phyloP scores from a whole-genome alignment of 2,888 invertebrate genomes.

The Thysanoteuthis rhombus region DNA sequence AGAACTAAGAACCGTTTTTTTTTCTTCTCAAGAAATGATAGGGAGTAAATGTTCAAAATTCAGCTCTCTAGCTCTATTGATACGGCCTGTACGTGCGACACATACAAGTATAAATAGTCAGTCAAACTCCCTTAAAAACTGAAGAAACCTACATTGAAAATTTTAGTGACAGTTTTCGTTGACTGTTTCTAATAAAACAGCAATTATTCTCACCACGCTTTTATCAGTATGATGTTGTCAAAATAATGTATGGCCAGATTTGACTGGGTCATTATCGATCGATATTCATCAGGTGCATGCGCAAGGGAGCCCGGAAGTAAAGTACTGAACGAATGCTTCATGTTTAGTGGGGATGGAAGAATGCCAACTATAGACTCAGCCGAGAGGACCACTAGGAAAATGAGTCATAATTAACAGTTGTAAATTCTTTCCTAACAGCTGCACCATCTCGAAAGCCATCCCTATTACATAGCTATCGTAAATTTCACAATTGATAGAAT shows the following conservation, averaged over 20 bases:
- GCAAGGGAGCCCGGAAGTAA: neutral
- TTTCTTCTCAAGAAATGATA: no score
- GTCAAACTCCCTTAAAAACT: no score
- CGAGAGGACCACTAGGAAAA: neutral
- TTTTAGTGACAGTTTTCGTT: no score
- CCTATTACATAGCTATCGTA: neutral
- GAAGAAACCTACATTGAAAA: no score
- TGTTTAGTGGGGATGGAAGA: neutral
- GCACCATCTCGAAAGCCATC: neutral
- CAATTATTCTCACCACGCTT: no score
- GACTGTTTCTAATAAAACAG: no score
- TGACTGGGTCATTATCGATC: neutral
- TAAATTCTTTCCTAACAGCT: neutral
- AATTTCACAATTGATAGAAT: no score
- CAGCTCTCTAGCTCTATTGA: no score
- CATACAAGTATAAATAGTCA: no score
- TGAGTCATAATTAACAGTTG: neutral
- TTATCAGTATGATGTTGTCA: neutral
- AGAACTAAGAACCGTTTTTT: no score
- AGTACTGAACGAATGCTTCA: neutral
- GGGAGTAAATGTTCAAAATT: no score
- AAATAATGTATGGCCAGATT: neutral
- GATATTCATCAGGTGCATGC: neutral
- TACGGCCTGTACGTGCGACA: no score
- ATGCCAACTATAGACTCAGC: neutral